Percentiles rank a stretch among this genome's conserved stretches.
These are phyloP conservation scores for Brachyptera risi DNA, from an alignment of 2,888 invertebrate genomes.

Conservation along the genomic window DNA sequence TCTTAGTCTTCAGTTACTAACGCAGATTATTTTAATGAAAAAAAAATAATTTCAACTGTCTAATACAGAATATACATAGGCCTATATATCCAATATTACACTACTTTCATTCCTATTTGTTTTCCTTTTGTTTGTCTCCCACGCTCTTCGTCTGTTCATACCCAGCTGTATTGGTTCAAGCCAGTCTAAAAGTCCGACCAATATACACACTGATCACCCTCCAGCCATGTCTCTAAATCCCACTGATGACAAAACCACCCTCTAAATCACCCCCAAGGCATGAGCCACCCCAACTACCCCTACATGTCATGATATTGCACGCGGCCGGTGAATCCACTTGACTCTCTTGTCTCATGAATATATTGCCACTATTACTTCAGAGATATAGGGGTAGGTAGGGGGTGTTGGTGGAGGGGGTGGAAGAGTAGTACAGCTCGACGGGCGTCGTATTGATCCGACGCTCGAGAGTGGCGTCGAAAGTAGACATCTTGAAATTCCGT, in stretches of 20 bases:
- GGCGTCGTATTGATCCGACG: conserved; percentile 4
- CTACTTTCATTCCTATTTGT: too few species aligned
- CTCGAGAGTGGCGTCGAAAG: background rate
- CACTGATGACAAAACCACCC: conserved; percentile 20
- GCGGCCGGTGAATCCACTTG: conserved; percentile 15
- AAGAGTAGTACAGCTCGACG: too few species aligned
- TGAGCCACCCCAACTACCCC: background rate
- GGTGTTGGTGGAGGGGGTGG: background rate
- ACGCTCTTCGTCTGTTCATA: too few species aligned
- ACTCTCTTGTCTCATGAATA: conserved; percentile 15
- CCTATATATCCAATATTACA: too few species aligned
- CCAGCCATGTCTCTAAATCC: conserved; percentile 5
- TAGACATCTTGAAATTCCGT: conserved; percentile 4
- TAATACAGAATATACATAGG: too few species aligned
- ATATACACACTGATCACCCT: background rate
- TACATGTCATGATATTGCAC: background rate
- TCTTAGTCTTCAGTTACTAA: too few species aligned
- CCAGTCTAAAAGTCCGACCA: background rate
- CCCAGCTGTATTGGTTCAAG: conserved; percentile 9
- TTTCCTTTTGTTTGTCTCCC: too few species aligned
- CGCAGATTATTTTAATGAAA: too few species aligned
- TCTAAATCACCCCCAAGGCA: conserved; percentile 11
- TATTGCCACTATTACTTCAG: background rate
- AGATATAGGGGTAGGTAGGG: too few species aligned
- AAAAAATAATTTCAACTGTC: too few species aligned